Evolutionary conservation across 2,797 vertebrate genomes (phyloP), one percentile per base, ranked within the genome.

Genomic region (Fringilla coelebs): DNA sequence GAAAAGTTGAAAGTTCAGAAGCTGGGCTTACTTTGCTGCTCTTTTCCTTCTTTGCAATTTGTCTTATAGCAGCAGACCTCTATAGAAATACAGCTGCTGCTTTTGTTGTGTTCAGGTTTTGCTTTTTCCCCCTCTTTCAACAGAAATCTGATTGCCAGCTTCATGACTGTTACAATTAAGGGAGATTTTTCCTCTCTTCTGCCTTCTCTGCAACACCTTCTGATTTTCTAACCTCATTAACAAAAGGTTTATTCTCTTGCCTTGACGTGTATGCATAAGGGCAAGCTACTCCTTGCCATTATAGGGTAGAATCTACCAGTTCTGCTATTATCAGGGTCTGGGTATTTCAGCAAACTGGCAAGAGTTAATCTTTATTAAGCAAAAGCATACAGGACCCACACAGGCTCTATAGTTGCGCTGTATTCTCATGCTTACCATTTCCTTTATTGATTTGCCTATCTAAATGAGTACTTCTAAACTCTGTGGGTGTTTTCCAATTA

Each of bases 401-500:
- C 70, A 93, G 91, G n/a, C 73, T 93, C 63, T 86, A 17, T 60
- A 77, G 89, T 22, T 4, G 32, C 60, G 34, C 88, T 46, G 61
- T 55, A 87, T 92, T 96, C 96, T 96, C 92, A 78, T 46, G 51
- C 88, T 97, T 93, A 83, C 96, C 95, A 89, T 97, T 97, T 97
- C 80, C 92, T 97, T 98, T 98, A 98, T 98, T 97, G 97, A 98
- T 98, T 97, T 96, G 91, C 78, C 96, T 96, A 96, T 97, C 97
- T 97, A 98, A 97, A 97, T 96, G 96, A 97, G 96, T 89, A 93
- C 96, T 97, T 97, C 95, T 85, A 92, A 97, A 93, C 97, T 97
- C 96, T 60, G 97, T 97, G 97, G 97, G 98, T 96, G 97, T 97
- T 98, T 98, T 98, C 97, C 98, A 98, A 97, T 98, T 98, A 98